phyloP scores from a whole-genome alignment of 2,113 vertebrate species.

The Xiphophorus couchianus region DNA sequence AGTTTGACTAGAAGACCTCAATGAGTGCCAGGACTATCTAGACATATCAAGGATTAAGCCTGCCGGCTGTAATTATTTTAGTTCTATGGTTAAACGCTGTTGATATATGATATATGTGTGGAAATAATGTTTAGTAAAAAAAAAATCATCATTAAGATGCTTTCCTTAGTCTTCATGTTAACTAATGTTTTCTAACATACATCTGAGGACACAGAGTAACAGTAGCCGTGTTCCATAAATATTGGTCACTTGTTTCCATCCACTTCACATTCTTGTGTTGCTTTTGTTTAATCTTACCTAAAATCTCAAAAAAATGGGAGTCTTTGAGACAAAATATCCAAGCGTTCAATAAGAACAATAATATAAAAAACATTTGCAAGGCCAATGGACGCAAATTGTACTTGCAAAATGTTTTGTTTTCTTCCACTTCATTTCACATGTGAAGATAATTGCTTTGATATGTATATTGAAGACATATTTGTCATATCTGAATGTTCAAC shows the following conservation, averaged over 20 bases:
- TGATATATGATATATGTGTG: conserved; percentile 30
- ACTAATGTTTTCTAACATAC: not conserved
- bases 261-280: not conserved
- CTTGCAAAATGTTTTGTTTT: too few relatives aligned
- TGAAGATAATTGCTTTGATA: too few relatives aligned
- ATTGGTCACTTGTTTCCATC: not conserved
- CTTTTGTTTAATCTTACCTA: not conserved
- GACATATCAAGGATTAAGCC: conserved; percentile 43
- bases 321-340: not conserved
- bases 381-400: too few relatives aligned
- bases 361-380: too few relatives aligned
- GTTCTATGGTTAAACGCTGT: conserved; percentile 42
- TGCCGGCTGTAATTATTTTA: conserved; percentile 51
- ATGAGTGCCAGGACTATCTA: conserved; percentile 42
- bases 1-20: conserved; percentile 63
- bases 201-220: not conserved
- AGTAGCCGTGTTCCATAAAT: not conserved
- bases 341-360: too few relatives aligned
- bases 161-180: not conserved
- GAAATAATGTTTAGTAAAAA: conserved; percentile 30
- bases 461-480: too few relatives aligned
- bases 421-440: too few relatives aligned
- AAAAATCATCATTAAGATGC: not conserved
- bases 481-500: conserved; percentile 1
- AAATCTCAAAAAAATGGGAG: not conserved